Evolutionary conservation across 2,797 vertebrate species (phyloP).

Genomic region (Botia kubotai): DNA sequence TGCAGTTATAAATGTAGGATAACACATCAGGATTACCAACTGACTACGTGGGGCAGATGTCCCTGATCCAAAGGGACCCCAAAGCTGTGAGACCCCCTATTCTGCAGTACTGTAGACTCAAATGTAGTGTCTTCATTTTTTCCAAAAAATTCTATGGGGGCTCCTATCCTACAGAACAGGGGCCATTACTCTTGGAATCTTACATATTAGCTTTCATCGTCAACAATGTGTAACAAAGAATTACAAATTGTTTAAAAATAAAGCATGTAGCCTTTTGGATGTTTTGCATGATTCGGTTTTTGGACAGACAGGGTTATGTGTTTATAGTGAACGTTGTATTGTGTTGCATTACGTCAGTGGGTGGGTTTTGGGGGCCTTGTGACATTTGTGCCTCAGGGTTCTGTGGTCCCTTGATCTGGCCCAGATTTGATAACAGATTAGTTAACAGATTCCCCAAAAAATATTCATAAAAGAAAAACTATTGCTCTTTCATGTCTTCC

Average conservation of each 20-base stretch:
- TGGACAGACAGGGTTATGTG: background rate
- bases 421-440: background rate
- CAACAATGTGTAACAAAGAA: background rate
- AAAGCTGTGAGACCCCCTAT: background rate
- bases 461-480: background rate
- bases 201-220: too few species aligned
- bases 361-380: background rate
- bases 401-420: background rate
- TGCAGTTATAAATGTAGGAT: background rate
- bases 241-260: too few species aligned
- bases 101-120: too few species aligned
- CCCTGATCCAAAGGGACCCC: background rate
- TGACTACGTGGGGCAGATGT: background rate
- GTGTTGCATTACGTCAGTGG: background rate
- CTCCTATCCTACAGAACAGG: too few species aligned
- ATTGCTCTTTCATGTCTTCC: too few species aligned
- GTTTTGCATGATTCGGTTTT: background rate
- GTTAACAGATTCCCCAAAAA: too few species aligned
- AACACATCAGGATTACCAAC: background rate
- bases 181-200: background rate
- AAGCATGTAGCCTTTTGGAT: background rate
- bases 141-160: too few species aligned
- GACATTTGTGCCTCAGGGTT: slow-evolving; percentile 1
- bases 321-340: background rate
- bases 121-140: too few species aligned